A percentile compares a stretch with the other conserved stretches of the same genome.
phyloP scores from a whole-genome alignment of 2,797 vertebrate genomes.

The Peromyscus melanophrys region DNA sequence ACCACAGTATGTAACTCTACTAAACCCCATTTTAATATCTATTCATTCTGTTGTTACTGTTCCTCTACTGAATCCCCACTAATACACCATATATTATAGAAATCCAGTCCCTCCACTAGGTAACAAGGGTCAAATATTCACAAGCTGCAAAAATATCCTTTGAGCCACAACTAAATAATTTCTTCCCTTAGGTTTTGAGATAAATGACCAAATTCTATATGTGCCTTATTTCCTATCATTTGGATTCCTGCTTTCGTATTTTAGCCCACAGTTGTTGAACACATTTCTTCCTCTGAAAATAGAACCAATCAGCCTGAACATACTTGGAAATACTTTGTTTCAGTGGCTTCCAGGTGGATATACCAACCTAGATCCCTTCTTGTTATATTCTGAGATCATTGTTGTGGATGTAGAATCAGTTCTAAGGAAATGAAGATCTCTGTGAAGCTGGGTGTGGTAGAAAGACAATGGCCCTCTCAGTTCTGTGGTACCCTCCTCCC shows the following conservation, averaged over 20 bases:
- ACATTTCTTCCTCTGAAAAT: not conserved
- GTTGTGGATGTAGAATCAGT: not conserved
- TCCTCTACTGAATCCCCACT: not conserved
- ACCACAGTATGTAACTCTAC: not conserved
- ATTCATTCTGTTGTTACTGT: not conserved
- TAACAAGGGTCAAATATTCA: conserved; percentile 38
- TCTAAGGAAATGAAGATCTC: conserved; percentile 11
- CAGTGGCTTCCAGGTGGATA: not conserved
- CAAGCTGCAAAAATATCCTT: not conserved
- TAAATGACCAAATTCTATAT: not conserved
- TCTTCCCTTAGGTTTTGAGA: not conserved
- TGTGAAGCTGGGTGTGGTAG: not conserved
- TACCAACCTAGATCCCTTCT: not conserved
- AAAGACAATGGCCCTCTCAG: not conserved
- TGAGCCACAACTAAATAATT: not conserved
- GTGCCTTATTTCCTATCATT: conserved; percentile 1
- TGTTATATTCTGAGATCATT: not conserved
- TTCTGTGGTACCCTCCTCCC: not conserved
- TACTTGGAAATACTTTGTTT: not conserved
- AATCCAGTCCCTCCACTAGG: not conserved
- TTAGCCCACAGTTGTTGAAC: not conserved
- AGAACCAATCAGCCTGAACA: not conserved
- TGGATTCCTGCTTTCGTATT: not conserved
- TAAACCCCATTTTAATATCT: not conserved
- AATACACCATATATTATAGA: not conserved